These are phyloP conservation scores for Apamea crenata DNA, from an alignment of 2,888 invertebrate species.

Conservation along the genomic window DNA sequence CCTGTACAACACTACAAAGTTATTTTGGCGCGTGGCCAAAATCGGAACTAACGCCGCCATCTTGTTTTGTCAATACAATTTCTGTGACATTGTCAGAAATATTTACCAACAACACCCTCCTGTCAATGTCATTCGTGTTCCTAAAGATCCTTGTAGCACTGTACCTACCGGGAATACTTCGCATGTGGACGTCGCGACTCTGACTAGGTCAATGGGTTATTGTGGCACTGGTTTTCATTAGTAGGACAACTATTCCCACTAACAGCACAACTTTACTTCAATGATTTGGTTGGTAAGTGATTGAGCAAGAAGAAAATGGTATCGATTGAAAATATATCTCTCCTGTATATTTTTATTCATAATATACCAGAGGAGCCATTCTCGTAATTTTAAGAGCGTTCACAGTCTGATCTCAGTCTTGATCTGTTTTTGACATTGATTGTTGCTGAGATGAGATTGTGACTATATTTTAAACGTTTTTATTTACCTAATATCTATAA, in stretches of 20 bases:
- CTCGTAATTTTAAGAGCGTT: too few species aligned
- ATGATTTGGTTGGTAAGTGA: neutral
- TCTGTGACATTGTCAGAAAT: neutral
- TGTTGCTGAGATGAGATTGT: too few species aligned
- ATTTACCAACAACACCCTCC: neutral
- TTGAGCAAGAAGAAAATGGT: neutral
- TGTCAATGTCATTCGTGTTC: neutral
- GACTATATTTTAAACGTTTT: too few species aligned
- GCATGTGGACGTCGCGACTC: neutral
- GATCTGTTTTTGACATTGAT: too few species aligned
- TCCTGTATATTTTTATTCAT: neutral
- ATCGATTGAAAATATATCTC: neutral
- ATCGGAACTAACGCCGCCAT: neutral
- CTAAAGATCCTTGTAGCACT: neutral
- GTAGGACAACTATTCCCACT: neutral
- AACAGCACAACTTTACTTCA: constrained; percentile 7
- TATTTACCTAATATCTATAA: neutral
- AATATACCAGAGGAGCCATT: too few species aligned
- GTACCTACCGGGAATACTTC: neutral
- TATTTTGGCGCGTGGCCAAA: neutral
- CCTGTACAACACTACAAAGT: neutral
- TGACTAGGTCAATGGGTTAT: constrained; percentile 44
- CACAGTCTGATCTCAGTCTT: too few species aligned
- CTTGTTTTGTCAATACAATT: constrained; percentile 1
- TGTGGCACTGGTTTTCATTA: neutral